These are phyloP conservation scores for Cyprinodon variegatus DNA, from an alignment of 2,113 vertebrate genomes.

Conservation along the genomic window DNA sequence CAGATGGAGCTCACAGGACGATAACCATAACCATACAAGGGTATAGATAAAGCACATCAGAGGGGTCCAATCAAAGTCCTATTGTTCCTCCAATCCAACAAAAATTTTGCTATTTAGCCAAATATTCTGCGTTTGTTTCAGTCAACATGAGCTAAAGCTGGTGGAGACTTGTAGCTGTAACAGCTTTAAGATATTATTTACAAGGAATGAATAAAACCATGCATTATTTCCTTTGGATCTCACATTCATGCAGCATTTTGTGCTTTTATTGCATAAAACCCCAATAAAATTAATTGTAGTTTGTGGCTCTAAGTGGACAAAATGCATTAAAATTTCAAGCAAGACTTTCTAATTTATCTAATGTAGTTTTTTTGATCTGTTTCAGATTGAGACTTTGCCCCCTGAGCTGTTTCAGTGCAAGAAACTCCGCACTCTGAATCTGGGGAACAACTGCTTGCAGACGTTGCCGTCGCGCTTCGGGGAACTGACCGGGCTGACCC, in stretches of 20 bases:
- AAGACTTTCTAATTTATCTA: constrained; percentile 5
- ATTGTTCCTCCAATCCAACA: no score
- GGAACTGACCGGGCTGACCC: constrained; percentile 88
- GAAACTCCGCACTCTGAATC: constrained; percentile 92
- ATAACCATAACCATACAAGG: no score
- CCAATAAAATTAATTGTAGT: not conserved
- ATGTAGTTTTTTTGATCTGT: not conserved
- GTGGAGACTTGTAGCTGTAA: no score
- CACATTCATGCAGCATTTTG: not conserved
- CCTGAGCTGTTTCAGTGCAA: constrained; percentile 96
- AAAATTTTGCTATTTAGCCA: no score
- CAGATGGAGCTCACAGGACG: no score
- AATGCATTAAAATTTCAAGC: not conserved
- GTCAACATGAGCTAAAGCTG: no score
- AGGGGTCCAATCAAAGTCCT: no score
- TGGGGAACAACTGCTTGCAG: constrained; percentile 94
- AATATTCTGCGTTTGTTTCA: no score
- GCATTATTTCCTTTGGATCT: not conserved
- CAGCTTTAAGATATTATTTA: no score
- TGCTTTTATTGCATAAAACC: no score
- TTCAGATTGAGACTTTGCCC: constrained; percentile 91
- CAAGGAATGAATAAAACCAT: no score
- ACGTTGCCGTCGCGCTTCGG: constrained; percentile 90
- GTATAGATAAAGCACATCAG: no score
- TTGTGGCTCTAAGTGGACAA: not conserved